Evolutionary conservation across 2,113 vertebrate genomes (phyloP).

Genomic region (Poeciliopsis occidentalis): DNA sequence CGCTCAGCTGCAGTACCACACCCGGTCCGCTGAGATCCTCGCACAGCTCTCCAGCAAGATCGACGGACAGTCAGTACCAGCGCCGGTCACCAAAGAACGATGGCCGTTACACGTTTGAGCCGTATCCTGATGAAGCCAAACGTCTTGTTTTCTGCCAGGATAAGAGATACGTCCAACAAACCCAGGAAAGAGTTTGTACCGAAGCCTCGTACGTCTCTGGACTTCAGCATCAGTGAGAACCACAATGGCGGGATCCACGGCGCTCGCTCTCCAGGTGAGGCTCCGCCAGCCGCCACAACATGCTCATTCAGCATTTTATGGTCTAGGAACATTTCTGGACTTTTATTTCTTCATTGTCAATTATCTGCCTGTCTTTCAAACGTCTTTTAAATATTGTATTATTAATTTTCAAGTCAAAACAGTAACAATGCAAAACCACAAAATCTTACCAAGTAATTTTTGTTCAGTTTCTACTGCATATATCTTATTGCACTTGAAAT

Average conservation of each 20-base stretch:
- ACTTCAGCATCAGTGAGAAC: conserved; percentile 87
- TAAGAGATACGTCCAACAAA: conserved; percentile 89
- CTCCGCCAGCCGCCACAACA: not conserved
- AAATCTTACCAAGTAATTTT: no score
- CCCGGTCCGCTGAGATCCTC: conserved; percentile 91
- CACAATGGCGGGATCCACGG: conserved; percentile 92
- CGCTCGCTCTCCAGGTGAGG: conserved; percentile 90
- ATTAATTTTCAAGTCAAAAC: conserved; percentile 45
- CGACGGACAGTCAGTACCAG: conserved; percentile 86
- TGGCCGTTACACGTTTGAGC: not conserved
- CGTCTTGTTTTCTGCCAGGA: conserved; percentile 75
- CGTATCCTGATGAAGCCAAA: not conserved
- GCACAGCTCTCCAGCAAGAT: conserved; percentile 91
- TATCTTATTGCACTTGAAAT: no score
- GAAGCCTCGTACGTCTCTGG: conserved; percentile 92
- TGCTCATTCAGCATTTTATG: not conserved
- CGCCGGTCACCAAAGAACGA: not conserved
- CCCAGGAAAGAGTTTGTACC: conserved; percentile 90
- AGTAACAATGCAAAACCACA: not conserved
- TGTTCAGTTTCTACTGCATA: no score
- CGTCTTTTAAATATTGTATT: conserved; percentile 12
- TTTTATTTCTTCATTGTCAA: conserved; percentile 12
- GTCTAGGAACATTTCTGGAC: conserved; percentile 17
- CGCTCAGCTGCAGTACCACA: conserved; percentile 97
- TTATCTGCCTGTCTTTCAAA: conserved; percentile 4